phyloP scores from a whole-genome alignment of 2,797 vertebrate genomes.

The Lagodon rhomboides region DNA sequence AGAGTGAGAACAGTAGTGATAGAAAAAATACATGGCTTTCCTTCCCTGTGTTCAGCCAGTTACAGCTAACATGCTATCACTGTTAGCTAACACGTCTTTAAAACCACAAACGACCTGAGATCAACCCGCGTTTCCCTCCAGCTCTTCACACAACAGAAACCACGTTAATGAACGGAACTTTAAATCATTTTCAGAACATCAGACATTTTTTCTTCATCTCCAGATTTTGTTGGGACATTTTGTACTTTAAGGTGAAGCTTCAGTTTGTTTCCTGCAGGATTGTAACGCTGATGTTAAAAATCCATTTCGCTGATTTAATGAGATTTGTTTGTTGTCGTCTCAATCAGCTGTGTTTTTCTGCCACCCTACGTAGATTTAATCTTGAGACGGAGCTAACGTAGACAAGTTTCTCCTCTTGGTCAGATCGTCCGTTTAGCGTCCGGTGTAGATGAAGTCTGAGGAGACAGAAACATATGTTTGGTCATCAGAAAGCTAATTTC shows the following conservation, averaged over 20 bases:
- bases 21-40: slow-evolving; percentile 59
- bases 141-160: neutral
- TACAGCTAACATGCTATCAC: neutral
- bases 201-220: neutral
- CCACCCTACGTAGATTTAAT: neutral
- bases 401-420: neutral
- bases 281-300: neutral
- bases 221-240: too few relatives aligned
- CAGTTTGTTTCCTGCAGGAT: neutral
- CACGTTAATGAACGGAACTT: neutral
- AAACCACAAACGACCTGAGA: slow-evolving; percentile 40
- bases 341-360: neutral
- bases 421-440: slow-evolving; percentile 53
- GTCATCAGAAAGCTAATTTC: too few relatives aligned
- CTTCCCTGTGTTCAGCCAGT: slow-evolving; percentile 20
- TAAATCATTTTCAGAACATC: too few relatives aligned
- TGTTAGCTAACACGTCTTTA: neutral
- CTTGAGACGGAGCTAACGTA: neutral
- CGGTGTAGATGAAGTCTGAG: slow-evolving; percentile 78
- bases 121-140: neutral
- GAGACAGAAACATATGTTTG: neutral
- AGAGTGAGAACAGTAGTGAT: slow-evolving; percentile 46
- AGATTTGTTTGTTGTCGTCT: neutral
- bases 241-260: neutral
- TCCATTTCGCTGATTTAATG: neutral